These are phyloP conservation scores for Chlorospingus semifuscus DNA, from an alignment of 2,797 vertebrate genomes.

Conservation along the genomic window DNA sequence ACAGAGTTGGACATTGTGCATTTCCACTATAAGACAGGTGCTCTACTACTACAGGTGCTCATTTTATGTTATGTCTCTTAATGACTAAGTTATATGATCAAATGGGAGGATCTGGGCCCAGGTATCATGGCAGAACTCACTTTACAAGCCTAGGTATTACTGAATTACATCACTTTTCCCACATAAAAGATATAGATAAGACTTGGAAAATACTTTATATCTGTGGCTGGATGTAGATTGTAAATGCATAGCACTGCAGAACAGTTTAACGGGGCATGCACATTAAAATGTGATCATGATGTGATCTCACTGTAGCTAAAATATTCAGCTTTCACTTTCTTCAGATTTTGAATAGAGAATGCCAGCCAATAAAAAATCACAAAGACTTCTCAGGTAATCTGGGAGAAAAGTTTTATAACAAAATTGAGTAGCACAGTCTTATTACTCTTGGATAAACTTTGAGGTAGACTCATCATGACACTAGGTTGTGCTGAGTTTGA, in stretches of 20 bases:
- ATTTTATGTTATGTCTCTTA: background rate
- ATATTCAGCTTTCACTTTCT: background rate
- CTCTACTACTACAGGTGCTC: background rate
- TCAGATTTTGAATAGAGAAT: background rate
- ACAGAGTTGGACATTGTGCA: background rate
- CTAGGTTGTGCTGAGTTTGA: background rate
- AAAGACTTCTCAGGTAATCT: background rate
- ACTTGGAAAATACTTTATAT: background rate
- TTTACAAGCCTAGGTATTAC: background rate
- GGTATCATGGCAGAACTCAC: background rate
- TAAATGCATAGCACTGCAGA: background rate
- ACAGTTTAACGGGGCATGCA: background rate
- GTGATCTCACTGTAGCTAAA: background rate
- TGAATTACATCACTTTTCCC: background rate
- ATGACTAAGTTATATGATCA: background rate
- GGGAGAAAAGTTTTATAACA: background rate
- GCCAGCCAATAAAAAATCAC: background rate
- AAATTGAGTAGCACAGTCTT: background rate
- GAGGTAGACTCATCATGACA: background rate
- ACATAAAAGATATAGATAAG: background rate
- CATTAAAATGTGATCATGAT: background rate
- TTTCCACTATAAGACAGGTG: background rate
- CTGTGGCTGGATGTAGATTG: background rate
- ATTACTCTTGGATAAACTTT: background rate
- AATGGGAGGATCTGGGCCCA: background rate